Evolutionary conservation across 2,797 vertebrate species (phyloP).

Genomic region (Tragelaphus eurycerus): DNA sequence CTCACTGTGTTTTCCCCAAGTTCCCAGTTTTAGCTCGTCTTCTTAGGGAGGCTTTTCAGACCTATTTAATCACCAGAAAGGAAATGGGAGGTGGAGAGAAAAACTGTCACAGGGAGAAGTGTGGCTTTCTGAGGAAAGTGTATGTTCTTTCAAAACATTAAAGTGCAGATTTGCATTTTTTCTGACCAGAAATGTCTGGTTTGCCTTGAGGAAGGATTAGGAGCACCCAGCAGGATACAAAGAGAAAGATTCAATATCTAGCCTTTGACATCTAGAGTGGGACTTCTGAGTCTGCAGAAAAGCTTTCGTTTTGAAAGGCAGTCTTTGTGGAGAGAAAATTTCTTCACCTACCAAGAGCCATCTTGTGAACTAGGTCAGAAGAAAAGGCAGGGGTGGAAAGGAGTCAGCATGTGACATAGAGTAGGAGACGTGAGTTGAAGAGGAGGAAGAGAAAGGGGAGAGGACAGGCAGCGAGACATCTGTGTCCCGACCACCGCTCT

Average conservation of each 20-base stretch:
- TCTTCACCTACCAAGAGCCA: neutral
- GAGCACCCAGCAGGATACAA: neutral
- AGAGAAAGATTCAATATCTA: neutral
- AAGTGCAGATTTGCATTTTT: neutral
- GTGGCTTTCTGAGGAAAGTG: neutral
- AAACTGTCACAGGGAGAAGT: neutral
- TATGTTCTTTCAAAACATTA: neutral
- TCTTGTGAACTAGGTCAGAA: neutral
- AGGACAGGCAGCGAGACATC: accelerated
- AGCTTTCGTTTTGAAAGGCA: neutral
- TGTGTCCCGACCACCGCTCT: neutral
- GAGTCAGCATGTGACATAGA: neutral
- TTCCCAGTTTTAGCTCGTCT: neutral
- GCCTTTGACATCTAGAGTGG: neutral
- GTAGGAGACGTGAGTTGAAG: neutral
- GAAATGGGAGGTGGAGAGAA: neutral
- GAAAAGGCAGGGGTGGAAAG: neutral
- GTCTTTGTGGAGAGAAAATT: neutral
- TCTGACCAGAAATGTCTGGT: neutral
- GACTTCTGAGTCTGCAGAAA: neutral
- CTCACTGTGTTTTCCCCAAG: neutral
- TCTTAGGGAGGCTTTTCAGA: neutral
- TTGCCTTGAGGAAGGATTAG: neutral
- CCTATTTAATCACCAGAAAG: neutral
- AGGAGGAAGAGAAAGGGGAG: neutral